A percentile compares a stretch with the other conserved stretches of the same genome.
Conservation (phyloP, 2,888 invertebrate species). For the Eristalis arbustorum region DNA sequence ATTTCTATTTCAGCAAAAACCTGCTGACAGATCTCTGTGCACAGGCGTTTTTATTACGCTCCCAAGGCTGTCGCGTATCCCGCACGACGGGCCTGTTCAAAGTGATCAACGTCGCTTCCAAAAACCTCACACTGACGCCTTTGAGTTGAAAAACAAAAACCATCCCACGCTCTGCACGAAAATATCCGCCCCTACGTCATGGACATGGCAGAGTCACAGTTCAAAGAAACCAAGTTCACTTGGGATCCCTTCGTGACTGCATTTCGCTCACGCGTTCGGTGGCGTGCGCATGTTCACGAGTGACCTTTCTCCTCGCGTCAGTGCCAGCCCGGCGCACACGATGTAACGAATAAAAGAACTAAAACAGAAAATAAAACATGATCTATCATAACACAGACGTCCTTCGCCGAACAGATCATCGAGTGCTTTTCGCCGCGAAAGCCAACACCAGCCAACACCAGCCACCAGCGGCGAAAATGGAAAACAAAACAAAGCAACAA, state of each 20-base stretch:
- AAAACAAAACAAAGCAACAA: conserved; percentile 15
- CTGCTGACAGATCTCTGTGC: background rate
- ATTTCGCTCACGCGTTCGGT: background rate
- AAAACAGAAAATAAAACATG: conserved; percentile 4
- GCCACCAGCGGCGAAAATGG: background rate
- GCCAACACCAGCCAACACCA: background rate
- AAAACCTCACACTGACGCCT: background rate
- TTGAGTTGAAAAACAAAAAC: background rate
- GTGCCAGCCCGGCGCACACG: background rate
- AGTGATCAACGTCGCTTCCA: background rate
- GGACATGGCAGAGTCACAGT: background rate
- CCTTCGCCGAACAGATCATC: background rate
- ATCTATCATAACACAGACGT: conserved; percentile 20
- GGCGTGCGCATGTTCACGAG: background rate
- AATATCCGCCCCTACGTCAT: background rate
- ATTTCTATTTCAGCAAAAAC: background rate
- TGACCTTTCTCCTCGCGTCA: background rate
- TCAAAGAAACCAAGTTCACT: background rate
- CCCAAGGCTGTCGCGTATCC: background rate
- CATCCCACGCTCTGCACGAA: background rate
- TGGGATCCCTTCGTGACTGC: background rate
- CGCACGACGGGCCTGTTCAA: background rate
- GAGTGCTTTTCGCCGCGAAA: conserved; percentile 23
- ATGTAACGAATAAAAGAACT: background rate
- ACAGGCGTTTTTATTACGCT: background rate